phyloP scores from a whole-genome alignment of 2,113 vertebrate genomes.

The Anseranas semipalmata region DNA sequence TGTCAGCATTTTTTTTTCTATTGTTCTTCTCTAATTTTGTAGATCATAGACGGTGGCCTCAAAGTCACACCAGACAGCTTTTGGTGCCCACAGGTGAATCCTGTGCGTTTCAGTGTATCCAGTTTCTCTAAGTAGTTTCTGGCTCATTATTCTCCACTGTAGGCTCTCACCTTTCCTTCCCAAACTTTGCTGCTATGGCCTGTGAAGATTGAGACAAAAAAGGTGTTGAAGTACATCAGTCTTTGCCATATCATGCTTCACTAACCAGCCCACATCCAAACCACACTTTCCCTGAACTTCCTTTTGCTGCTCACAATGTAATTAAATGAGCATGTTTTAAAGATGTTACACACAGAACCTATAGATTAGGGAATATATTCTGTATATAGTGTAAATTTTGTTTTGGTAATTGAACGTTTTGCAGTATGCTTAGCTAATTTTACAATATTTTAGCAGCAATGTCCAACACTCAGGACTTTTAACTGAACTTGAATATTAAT shows the following conservation, averaged over 20 bases:
- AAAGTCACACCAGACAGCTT: neutral
- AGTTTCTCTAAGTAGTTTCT: neutral
- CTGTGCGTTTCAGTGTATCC: neutral
- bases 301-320: neutral
- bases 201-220: neutral
- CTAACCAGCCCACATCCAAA: neutral
- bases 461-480: neutral
- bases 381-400: neutral
- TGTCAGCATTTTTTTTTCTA: neutral
- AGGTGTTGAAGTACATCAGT: neutral
- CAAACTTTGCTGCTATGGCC: neutral
- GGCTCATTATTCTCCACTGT: neutral
- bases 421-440: neutral
- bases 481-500: neutral
- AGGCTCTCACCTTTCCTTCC: neutral
- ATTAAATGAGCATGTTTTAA: neutral
- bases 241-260: neutral
- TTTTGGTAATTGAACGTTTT: neutral
- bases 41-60: neutral
- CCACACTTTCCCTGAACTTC: neutral
- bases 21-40: neutral
- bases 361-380: neutral
- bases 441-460: neutral
- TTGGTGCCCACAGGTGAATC: neutral
- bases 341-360: neutral